These are phyloP conservation scores for Aythya baeri DNA, from an alignment of 2,113 vertebrate genomes.

Conservation along the genomic window DNA sequence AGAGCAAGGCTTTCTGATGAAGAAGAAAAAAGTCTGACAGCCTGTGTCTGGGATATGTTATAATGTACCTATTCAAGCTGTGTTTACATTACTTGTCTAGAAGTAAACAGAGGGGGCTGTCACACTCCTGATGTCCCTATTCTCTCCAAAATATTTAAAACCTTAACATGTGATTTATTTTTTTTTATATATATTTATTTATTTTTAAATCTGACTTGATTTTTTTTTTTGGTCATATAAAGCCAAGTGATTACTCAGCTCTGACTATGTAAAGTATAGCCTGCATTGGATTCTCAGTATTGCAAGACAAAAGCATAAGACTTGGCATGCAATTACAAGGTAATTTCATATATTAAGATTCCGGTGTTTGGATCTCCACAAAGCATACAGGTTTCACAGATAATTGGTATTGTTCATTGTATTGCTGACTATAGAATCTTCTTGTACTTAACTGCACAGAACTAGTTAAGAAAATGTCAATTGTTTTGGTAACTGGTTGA, in stretches of 20 bases:
- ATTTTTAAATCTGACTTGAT: not conserved
- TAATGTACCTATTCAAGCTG: not conserved
- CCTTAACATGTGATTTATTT: not conserved
- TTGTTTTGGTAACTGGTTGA: not conserved
- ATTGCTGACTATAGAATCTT: not conserved
- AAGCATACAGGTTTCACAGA: not conserved
- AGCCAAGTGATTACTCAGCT: not conserved
- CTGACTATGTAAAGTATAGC: not conserved
- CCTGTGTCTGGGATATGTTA: not conserved
- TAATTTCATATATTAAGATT: not conserved
- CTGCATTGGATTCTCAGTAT: not conserved
- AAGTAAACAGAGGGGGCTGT: not conserved
- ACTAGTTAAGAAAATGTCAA: not conserved
- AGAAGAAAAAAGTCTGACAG: not conserved
- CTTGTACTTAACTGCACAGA: not conserved
- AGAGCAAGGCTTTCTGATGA: not conserved
- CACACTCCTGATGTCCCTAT: not conserved
- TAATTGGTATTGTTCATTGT: not conserved
- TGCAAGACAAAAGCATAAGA: not conserved
- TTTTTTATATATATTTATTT: not conserved
- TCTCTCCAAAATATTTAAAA: not conserved
- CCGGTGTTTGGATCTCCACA: not conserved
- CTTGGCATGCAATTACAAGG: not conserved
- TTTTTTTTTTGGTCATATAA: not conserved
- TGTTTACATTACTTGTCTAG: not conserved